phyloP scores from a whole-genome alignment of 2,113 vertebrate species.

The Phaethornis superciliosus region DNA sequence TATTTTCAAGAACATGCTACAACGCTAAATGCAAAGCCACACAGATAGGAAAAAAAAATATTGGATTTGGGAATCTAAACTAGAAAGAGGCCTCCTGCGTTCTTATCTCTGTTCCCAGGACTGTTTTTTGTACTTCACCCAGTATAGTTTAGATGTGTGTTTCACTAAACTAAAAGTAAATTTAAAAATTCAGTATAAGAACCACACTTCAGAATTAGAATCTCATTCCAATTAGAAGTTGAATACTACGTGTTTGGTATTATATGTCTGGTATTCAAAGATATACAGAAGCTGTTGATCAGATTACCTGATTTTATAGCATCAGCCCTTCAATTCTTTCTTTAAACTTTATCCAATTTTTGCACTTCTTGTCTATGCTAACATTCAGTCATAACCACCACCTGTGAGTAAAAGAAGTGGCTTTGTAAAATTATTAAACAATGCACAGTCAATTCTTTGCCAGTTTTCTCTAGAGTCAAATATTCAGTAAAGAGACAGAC shows the following conservation, averaged over 20 bases:
- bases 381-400: neutral
- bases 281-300: neutral
- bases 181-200: accelerated
- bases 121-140: neutral
- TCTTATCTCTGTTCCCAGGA: neutral
- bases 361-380: neutral
- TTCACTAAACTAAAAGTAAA: neutral
- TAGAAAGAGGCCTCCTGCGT: neutral
- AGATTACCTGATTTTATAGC: neutral
- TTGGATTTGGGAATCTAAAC: neutral
- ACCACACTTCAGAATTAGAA: neutral
- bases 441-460: neutral
- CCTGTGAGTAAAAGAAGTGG: neutral
- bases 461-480: neutral
- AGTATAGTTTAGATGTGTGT: neutral
- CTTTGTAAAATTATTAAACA: neutral
- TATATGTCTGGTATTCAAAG: neutral
- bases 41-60: neutral
- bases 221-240: neutral
- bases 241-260: neutral
- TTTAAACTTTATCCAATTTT: neutral
- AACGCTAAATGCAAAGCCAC: neutral
- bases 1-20: neutral
- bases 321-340: neutral
- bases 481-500: neutral